Evolutionary conservation across 37 sponge, comb jelly and placozoan species (phyloP).

Genomic region (Diacarnus erythraeanus): DNA sequence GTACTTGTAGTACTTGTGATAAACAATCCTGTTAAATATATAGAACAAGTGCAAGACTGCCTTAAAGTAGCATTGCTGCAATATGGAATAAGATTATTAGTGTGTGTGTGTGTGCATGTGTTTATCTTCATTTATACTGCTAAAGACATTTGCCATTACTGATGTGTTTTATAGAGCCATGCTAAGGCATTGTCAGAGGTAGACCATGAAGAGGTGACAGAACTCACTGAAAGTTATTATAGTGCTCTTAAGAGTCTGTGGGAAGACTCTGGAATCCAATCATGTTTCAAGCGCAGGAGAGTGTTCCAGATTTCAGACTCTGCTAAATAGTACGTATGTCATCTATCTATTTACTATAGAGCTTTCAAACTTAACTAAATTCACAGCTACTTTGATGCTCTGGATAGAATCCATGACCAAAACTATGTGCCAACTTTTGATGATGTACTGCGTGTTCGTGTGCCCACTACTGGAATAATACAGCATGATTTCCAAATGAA

Average conservation of each 20-base stretch:
- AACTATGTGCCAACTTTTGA: constrained; percentile 84
- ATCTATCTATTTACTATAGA: not conserved
- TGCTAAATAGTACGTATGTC: constrained; percentile 84
- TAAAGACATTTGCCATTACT: too few species aligned
- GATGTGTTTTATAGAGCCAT: not conserved
- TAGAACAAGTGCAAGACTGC: too few species aligned
- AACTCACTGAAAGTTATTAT: constrained; percentile 16
- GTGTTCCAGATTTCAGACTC: constrained; percentile 96
- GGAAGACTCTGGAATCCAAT: constrained; percentile 61
- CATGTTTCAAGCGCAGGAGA: constrained; percentile 83
- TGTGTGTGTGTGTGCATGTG: too few species aligned
- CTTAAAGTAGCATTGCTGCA: too few species aligned
- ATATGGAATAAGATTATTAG: too few species aligned
- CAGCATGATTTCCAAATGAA: constrained; percentile 86
- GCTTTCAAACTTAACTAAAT: not conserved
- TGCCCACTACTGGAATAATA: constrained; percentile 91
- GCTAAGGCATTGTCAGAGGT: not conserved
- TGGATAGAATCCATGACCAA: constrained; percentile 60
- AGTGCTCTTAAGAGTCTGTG: constrained; percentile 46
- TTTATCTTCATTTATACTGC: too few species aligned
- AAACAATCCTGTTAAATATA: too few species aligned
- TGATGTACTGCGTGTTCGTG: constrained; percentile 89
- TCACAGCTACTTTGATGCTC: constrained; percentile 81
- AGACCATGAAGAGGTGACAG: constrained; percentile 22
- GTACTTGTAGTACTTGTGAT: too few species aligned